These are phyloP conservation scores for Chelon auratus DNA, from an alignment of 2,797 vertebrate species.

Conservation along the genomic window DNA sequence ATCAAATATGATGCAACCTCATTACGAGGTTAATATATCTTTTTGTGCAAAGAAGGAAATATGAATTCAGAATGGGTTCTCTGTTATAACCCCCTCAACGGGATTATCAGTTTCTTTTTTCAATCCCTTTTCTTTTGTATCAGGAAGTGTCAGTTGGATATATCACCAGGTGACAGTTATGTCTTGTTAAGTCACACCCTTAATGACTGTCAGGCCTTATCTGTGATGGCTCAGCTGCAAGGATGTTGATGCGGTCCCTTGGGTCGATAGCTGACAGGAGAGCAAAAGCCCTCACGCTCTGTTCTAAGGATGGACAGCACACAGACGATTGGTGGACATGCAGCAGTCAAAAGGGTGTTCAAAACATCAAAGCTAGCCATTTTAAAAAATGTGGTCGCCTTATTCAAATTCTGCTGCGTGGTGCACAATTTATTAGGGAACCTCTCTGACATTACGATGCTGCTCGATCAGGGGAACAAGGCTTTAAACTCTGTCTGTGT, in stretches of 20 bases:
- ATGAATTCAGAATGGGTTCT: too few species aligned
- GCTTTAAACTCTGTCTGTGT: not conserved
- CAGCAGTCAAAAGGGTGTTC: not conserved
- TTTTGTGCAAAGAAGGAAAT: too few species aligned
- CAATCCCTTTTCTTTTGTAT: slow-evolving; percentile 1
- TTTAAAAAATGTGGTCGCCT: not conserved
- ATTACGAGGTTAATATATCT: too few species aligned
- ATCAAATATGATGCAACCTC: too few species aligned
- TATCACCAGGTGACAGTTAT: slow-evolving; percentile 10
- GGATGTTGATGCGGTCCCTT: slow-evolving; percentile 25
- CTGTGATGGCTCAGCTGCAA: slow-evolving; percentile 9
- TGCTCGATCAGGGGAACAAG: not conserved
- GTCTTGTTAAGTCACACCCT: slow-evolving; percentile 29
- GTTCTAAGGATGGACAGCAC: not conserved
- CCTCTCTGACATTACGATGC: not conserved
- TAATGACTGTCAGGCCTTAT: slow-evolving; percentile 32
- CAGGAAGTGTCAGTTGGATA: slow-evolving; percentile 4
- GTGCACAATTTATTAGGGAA: not conserved
- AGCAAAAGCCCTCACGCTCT: not conserved
- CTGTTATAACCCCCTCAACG: too few species aligned
- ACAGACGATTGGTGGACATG: not conserved
- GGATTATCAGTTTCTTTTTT: not conserved
- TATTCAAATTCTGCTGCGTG: not conserved
- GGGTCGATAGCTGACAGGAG: slow-evolving; percentile 9
- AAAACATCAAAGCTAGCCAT: not conserved